These are phyloP conservation scores for Corythucha ciliata DNA, from an alignment of 2,888 invertebrate species.

Conservation along the genomic window DNA sequence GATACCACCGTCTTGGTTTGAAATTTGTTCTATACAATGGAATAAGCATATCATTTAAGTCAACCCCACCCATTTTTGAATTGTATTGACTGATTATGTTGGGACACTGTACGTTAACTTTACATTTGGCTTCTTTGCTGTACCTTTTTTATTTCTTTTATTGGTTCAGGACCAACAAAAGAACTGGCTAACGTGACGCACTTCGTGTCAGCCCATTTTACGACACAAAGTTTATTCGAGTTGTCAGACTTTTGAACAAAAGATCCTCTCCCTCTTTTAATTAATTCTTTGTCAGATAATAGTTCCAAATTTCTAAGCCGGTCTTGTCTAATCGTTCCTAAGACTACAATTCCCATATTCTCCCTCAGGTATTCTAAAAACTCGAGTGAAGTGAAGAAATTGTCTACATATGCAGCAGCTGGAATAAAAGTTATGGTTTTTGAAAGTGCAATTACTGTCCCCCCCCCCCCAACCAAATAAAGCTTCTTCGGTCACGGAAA, in stretches of 20 bases:
- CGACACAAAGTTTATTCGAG: conserved; percentile 23
- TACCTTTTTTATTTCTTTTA: conserved; percentile 20
- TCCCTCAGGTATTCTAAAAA: conserved; percentile 18
- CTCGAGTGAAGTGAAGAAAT: conserved; percentile 27
- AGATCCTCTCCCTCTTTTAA: conserved; percentile 25
- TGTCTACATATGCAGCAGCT: conserved; percentile 33
- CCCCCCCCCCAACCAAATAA: conserved; percentile 36
- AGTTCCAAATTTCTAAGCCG: conserved; percentile 19
- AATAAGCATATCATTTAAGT: conserved; percentile 24
- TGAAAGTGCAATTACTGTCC: conserved; percentile 36
- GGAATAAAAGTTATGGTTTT: conserved; percentile 30
- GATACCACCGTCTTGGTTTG: not conserved
- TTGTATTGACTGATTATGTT: conserved; percentile 22
- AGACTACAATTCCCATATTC: conserved; percentile 21
- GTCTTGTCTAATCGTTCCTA: conserved; percentile 23
- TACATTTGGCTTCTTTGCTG: conserved; percentile 13
- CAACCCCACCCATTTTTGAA: conserved; percentile 24
- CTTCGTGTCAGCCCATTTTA: conserved; percentile 31
- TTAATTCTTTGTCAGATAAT: conserved; percentile 19
- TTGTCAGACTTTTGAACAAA: conserved; percentile 25
- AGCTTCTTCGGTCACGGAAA: conserved; percentile 31
- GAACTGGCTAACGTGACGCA: conserved; percentile 30
- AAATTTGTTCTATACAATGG: conserved; percentile 17
- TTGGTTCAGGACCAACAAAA: conserved; percentile 23
- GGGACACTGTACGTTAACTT: conserved; percentile 16